These are phyloP conservation scores for Phoenicopterus ruber DNA, from an alignment of 2,113 vertebrate species.

Conservation along the genomic window DNA sequence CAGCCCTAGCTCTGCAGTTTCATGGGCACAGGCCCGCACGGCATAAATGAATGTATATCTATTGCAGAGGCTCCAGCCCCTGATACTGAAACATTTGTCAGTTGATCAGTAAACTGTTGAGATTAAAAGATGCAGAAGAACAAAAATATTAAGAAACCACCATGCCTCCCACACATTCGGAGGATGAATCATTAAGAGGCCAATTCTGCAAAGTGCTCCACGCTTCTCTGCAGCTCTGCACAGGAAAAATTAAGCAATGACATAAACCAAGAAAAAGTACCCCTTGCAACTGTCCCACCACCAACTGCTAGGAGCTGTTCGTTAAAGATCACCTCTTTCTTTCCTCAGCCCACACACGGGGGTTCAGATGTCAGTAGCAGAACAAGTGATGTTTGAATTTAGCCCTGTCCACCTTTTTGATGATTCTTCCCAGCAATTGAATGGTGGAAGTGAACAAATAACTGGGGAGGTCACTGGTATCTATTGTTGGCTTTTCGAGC, in stretches of 20 bases:
- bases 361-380: background rate
- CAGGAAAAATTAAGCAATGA: background rate
- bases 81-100: background rate
- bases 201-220: conserved; percentile 8
- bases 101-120: background rate
- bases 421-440: background rate
- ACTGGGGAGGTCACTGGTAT: background rate
- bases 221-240: background rate
- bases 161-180: conserved; percentile 8
- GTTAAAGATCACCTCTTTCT: background rate
- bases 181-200: conserved; percentile 5
- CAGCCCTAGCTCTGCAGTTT: background rate
- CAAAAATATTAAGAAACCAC: conserved; percentile 40
- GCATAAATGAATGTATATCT: background rate
- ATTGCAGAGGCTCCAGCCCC: background rate
- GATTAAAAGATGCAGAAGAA: background rate
- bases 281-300: background rate
- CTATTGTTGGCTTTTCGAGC: background rate
- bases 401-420: background rate
- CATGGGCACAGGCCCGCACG: fast-evolving
- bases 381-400: background rate
- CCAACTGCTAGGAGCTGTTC: background rate
- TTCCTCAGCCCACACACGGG: background rate
- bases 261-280: background rate
- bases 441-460: background rate